phyloP scores from a whole-genome alignment of 2,113 vertebrate genomes.

The Microtus richardsoni region DNA sequence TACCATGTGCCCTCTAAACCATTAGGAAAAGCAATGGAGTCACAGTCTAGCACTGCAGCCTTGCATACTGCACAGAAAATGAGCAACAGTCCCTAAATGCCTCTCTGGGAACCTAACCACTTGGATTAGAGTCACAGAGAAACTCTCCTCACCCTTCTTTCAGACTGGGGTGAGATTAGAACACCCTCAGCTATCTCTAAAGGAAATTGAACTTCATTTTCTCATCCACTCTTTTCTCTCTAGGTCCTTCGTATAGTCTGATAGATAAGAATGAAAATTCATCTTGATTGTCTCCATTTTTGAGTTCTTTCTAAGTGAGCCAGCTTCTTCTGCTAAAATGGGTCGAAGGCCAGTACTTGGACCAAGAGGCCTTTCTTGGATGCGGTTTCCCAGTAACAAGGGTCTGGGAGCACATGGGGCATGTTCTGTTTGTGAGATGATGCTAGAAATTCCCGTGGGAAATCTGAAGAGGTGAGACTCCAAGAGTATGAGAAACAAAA shows the following conservation, averaged over 20 bases:
- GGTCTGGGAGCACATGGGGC: neutral
- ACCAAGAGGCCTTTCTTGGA: neutral
- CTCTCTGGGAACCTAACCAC: neutral
- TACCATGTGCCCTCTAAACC: neutral
- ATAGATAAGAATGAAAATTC: neutral
- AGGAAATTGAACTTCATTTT: neutral
- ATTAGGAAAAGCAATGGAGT: neutral
- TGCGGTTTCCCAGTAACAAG: neutral
- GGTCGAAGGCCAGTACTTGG: rapidly evolving
- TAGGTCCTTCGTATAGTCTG: neutral
- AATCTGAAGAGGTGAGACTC: neutral
- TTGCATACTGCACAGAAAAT: neutral
- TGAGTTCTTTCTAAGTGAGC: neutral
- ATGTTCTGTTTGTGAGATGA: neutral
- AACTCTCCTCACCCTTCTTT: neutral
- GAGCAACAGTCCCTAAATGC: too few species aligned
- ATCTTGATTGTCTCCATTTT: neutral
- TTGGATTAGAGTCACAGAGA: neutral
- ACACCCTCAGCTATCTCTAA: neutral
- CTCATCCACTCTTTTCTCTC: neutral
- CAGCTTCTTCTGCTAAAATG: neutral
- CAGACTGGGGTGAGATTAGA: neutral
- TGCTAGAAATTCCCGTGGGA: neutral
- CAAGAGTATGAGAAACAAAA: neutral
- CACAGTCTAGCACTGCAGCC: too few species aligned